These are phyloP conservation scores for Patella ulyssiponensis DNA, from an alignment of 2,888 invertebrate genomes.

Conservation along the genomic window DNA sequence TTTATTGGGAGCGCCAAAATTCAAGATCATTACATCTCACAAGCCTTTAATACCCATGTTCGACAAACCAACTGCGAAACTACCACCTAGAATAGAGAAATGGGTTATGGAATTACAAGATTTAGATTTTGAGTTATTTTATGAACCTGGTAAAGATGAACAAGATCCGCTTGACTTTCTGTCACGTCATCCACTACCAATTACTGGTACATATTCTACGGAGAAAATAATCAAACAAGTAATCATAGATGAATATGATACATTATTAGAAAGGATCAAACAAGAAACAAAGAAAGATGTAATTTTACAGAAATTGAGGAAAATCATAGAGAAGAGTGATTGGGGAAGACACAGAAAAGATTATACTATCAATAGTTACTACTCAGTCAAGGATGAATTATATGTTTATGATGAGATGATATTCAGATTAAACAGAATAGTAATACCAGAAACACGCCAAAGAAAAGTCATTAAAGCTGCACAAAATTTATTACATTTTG, in stretches of 20 bases:
- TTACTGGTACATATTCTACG: constrained; percentile 23
- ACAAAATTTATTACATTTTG: constrained; percentile 18
- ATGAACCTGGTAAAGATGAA: constrained; percentile 18
- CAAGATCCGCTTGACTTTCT: constrained; percentile 15
- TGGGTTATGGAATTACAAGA: constrained; percentile 32
- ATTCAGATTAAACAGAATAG: constrained; percentile 18
- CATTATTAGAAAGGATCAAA: constrained; percentile 20
- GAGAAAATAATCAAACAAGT: constrained; percentile 18
- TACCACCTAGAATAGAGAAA: constrained; percentile 24
- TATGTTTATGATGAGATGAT: constrained; percentile 14
- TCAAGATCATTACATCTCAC: constrained; percentile 33
- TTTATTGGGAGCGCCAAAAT: constrained; percentile 34
- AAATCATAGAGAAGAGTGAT: constrained; percentile 12
- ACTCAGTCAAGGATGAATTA: constrained; percentile 15
- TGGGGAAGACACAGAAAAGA: constrained; percentile 18
- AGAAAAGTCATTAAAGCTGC: constrained; percentile 21
- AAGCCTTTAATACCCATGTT: constrained; percentile 21
- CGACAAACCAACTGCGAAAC: constrained; percentile 13
- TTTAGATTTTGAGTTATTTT: constrained; percentile 22
- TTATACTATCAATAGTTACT: constrained; percentile 13
- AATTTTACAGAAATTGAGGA: constrained; percentile 1
- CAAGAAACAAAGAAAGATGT: constrained; percentile 21
- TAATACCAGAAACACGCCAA: constrained; percentile 18
- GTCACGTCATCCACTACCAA: constrained; percentile 21
- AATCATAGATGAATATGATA: constrained; percentile 19